Percentiles rank a stretch among this genome's conserved stretches.
phyloP scores from a whole-genome alignment of 1,140 invertebrate species.

The Forficula auricularia region DNA sequence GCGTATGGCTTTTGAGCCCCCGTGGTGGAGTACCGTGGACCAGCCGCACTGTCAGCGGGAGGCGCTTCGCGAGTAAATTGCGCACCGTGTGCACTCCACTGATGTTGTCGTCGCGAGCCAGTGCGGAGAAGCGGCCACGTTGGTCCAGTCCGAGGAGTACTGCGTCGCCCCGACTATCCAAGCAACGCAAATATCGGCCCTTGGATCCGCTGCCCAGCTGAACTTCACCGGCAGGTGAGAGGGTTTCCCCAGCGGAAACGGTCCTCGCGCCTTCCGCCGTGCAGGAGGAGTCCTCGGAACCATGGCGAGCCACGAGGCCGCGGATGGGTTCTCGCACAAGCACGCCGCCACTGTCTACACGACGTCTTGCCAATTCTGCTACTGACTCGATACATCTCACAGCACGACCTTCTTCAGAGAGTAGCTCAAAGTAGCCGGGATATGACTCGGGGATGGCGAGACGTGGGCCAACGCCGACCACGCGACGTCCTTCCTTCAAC shows the following conservation, averaged over 20 bases:
- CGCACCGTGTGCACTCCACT: slow-evolving; percentile 77
- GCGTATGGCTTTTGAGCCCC: slow-evolving; percentile 54
- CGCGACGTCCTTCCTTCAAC: slow-evolving; percentile 63
- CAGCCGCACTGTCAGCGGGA: slow-evolving; percentile 76
- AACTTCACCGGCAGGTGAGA: slow-evolving; percentile 52
- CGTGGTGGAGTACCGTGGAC: slow-evolving; percentile 70
- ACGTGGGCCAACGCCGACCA: slow-evolving; percentile 59
- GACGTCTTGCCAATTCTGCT: slow-evolving; percentile 53
- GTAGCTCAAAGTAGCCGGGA: slow-evolving; percentile 79
- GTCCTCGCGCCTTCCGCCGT: slow-evolving; percentile 53
- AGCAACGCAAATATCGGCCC: slow-evolving; percentile 66
- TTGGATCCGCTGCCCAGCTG: slow-evolving; percentile 36
- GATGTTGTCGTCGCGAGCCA: slow-evolving; percentile 80
- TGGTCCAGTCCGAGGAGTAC: slow-evolving; percentile 69
- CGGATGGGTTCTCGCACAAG: slow-evolving; percentile 73
- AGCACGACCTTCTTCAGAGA: slow-evolving; percentile 80
- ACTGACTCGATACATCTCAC: slow-evolving; percentile 79
- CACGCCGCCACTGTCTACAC: slow-evolving; percentile 55
- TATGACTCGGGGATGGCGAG: slow-evolving; percentile 79
- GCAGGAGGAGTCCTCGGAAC: slow-evolving; percentile 39
- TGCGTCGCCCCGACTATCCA: slow-evolving; percentile 65
- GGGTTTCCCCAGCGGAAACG: slow-evolving; percentile 58
- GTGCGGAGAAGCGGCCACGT: slow-evolving; percentile 72
- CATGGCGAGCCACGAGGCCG: slow-evolving; percentile 51
- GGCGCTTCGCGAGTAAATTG: slow-evolving; percentile 66